These are phyloP conservation scores for Malurus melanocephalus DNA, from an alignment of 2,113 vertebrate species.

Conservation along the genomic window DNA sequence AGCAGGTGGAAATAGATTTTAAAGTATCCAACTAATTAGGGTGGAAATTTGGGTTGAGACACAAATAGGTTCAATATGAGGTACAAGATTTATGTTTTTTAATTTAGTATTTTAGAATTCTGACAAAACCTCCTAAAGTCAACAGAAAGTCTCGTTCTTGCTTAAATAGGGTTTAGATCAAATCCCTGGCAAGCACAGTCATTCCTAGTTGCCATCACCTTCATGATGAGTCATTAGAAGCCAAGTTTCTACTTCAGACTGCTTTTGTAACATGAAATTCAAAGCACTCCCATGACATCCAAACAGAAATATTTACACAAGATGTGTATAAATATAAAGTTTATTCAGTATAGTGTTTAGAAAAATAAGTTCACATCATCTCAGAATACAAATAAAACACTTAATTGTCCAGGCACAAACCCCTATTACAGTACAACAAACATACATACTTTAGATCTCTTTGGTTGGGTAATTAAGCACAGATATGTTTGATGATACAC, in stretches of 20 bases:
- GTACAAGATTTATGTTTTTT: not conserved
- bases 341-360: constrained; percentile 98
- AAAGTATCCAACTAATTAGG: not conserved
- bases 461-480: constrained; percentile 90
- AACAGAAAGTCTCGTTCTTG: not conserved
- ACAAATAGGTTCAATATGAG: not conserved
- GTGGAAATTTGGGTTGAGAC: not conserved
- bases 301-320: constrained; percentile 35
- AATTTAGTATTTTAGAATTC: constrained; percentile 1
- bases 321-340: constrained; percentile 98
- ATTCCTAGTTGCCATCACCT: not conserved
- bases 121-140: not conserved
- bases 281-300: not conserved
- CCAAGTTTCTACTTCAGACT: not conserved
- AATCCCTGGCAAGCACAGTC: not conserved
- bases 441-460: constrained; percentile 83
- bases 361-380: constrained; percentile 99
- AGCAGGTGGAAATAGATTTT: not conserved
- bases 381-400: constrained; percentile 95
- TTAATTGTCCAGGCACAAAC: constrained; percentile 84
- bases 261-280: not conserved
- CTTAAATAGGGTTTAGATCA: not conserved
- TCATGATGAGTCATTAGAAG: not conserved
- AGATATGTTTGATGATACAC: constrained; percentile 74
- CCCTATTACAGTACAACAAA: constrained; percentile 85